Conservation (phyloP, 1,140 invertebrate species). For the Bacillus rossius region DNA sequence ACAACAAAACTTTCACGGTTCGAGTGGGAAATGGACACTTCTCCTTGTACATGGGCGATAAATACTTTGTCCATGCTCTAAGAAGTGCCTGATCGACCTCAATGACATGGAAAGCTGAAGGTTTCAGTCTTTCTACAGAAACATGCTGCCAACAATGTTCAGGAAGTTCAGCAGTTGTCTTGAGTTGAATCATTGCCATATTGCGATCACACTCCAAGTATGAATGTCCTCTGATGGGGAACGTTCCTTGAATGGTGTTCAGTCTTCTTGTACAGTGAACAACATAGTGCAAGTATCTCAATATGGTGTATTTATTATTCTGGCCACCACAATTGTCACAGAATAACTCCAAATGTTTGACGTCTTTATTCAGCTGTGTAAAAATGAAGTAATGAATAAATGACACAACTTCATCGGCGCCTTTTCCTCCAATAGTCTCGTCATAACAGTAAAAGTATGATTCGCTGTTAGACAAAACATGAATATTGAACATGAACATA, state of each 20-base stretch:
- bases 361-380: not conserved
- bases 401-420: conserved; percentile 16
- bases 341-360: conserved; percentile 17
- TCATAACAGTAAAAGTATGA: conserved; percentile 24
- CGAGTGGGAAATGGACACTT: no score
- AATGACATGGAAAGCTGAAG: conserved; percentile 5
- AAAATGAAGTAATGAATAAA: not conserved
- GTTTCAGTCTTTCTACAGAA: not conserved
- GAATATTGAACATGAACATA: conserved; percentile 27
- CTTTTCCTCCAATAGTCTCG: conserved; percentile 17
- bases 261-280: not conserved
- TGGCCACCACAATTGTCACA: conserved; percentile 20
- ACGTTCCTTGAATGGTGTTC: conserved; percentile 1
- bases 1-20: no score
- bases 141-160: not conserved
- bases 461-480: conserved; percentile 16
- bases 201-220: conserved; percentile 9
- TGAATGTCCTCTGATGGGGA: conserved; percentile 5
- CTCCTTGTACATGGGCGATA: no score
- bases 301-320: conserved; percentile 21
- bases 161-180: not conserved
- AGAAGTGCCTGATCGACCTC: not conserved
- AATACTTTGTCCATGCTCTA: no score
- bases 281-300: conserved; percentile 12
- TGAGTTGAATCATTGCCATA: not conserved